These are phyloP conservation scores for Pagrus major DNA, from an alignment of 2,113 vertebrate species.

Conservation along the genomic window DNA sequence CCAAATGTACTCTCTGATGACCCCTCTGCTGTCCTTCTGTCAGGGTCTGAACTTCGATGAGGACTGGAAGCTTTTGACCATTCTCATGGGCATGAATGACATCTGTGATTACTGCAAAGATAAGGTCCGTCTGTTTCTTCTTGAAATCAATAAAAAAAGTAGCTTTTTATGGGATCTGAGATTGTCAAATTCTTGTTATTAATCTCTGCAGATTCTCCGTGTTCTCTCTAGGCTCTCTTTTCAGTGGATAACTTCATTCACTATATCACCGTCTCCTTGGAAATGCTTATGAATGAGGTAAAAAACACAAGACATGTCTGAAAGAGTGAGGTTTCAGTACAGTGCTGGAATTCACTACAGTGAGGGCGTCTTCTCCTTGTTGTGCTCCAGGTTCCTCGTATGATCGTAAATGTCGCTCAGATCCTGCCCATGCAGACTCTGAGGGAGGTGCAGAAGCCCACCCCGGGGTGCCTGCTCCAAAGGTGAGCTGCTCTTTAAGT, in stretches of 20 bases:
- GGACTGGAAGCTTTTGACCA: conserved; percentile 88
- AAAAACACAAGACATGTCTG: fast-evolving
- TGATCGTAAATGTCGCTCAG: conserved; percentile 88
- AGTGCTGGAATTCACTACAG: not conserved
- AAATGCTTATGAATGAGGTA: conserved; percentile 88
- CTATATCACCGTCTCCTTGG: conserved; percentile 83
- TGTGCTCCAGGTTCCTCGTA: conserved; percentile 82
- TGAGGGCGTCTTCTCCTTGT: not conserved
- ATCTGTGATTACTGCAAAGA: conserved; percentile 89
- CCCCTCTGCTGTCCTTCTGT: not conserved
- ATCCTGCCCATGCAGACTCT: conserved; percentile 83
- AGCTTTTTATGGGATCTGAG: not conserved
- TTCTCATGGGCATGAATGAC: conserved; percentile 88
- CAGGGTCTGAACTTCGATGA: conserved; percentile 84
- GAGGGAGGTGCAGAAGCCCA: conserved; percentile 84
- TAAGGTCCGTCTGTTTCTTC: conserved; percentile 70
- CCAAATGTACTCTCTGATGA: not conserved
- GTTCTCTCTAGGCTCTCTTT: conserved; percentile 77
- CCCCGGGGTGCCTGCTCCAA: conserved; percentile 84
- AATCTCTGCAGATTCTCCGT: not conserved
- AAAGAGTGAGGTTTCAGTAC: not conserved
- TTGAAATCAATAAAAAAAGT: not conserved
- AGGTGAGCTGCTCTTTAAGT: conserved; percentile 73
- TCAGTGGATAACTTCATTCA: conserved; percentile 86
- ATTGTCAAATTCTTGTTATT: not conserved